Percentiles rank a stretch among this genome's conserved stretches.
These are phyloP conservation scores for Thalassoma bifasciatum DNA, from an alignment of 2,113 vertebrate genomes.

Conservation along the genomic window DNA sequence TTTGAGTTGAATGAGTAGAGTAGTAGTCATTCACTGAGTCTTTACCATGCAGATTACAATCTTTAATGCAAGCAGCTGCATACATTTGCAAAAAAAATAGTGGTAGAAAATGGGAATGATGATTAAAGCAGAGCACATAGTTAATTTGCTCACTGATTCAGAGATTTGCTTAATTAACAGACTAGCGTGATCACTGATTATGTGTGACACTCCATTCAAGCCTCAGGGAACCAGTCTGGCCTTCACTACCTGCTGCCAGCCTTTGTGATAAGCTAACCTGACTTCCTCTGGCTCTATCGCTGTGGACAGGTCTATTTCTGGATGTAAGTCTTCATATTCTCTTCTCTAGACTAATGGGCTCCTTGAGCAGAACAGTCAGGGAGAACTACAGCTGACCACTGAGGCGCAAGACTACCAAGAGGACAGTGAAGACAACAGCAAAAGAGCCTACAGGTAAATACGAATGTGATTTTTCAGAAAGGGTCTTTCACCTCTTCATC, in stretches of 20 bases:
- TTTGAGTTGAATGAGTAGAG: background rate
- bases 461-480: background rate
- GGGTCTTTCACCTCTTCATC: background rate
- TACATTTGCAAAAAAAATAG: constrained; percentile 13
- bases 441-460: constrained; percentile 90
- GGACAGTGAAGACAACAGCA: constrained; percentile 90
- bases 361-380: constrained; percentile 88
- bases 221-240: too few species aligned
- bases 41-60: too few species aligned
- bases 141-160: background rate
- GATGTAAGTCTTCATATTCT: constrained; percentile 47
- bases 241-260: background rate
- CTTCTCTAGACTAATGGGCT: constrained; percentile 87
- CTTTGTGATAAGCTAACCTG: background rate
- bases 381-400: constrained; percentile 87
- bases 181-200: background rate
- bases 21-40: background rate
- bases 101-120: background rate
- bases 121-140: background rate
- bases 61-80: background rate
- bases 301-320: too few species aligned
- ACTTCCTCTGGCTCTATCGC: too few species aligned
- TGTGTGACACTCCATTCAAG: background rate
- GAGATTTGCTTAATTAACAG: constrained; percentile 7
- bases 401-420: constrained; percentile 89